Percentiles rank a stretch among this genome's conserved stretches.
Conservation (phyloP, 2,797 vertebrate species). For the Tokudaia tokunoshimensis region DNA sequence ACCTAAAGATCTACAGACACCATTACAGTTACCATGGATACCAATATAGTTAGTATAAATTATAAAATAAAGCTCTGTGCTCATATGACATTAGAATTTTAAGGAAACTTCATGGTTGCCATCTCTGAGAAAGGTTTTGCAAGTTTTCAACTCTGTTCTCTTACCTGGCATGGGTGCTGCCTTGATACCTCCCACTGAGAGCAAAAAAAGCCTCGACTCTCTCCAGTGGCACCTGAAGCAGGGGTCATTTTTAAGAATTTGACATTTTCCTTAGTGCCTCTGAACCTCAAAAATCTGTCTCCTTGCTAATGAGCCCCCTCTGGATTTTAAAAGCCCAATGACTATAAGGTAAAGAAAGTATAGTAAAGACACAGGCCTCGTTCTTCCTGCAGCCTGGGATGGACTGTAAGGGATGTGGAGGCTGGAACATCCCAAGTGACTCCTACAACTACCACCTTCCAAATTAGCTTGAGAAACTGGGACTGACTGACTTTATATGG, state of each 20-base stretch:
- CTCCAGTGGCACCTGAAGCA: neutral
- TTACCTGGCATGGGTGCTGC: neutral
- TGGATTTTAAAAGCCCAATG: conserved; percentile 21
- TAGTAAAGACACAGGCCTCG: neutral
- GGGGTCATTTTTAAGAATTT: neutral
- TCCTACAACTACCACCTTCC: neutral
- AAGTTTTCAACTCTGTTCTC: neutral
- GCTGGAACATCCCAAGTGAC: neutral
- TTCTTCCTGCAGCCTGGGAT: neutral
- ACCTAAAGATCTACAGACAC: neutral
- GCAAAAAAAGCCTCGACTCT: neutral
- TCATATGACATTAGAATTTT: neutral
- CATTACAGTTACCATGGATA: neutral
- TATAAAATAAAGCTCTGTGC: neutral
- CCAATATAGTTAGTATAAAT: neutral
- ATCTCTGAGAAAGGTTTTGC: neutral
- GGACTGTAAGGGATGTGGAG: neutral
- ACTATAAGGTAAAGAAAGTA: neutral
- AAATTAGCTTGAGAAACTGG: neutral
- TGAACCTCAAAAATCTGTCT: conserved; percentile 11
- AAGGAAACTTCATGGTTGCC: neutral
- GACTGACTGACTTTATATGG: neutral
- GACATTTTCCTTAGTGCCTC: neutral
- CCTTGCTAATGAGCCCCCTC: neutral
- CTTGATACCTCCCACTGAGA: neutral